Percentiles rank a stretch among this genome's conserved stretches.
Conservation (phyloP, 2,888 invertebrate species). For the Lepas anatifera region DNA sequence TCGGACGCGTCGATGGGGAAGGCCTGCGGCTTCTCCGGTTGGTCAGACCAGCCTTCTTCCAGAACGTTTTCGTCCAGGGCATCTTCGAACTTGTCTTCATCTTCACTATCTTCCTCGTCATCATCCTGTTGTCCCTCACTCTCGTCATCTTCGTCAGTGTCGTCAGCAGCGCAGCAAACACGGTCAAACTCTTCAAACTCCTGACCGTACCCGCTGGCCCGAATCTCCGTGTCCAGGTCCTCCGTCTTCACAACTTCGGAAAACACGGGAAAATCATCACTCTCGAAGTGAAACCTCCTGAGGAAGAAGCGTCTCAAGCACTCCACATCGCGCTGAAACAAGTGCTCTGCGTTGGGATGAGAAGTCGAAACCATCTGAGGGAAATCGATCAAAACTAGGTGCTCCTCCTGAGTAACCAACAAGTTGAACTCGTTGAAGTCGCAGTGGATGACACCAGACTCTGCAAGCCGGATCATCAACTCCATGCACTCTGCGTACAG, state of each 20-base stretch:
- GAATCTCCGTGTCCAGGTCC: conserved; percentile 73
- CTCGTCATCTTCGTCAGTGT: conserved; percentile 43
- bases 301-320: conserved; percentile 86
- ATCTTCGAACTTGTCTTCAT: neutral
- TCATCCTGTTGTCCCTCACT: conserved; percentile 32
- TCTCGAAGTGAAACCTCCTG: conserved; percentile 77
- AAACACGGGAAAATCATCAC: conserved; percentile 64
- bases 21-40: neutral
- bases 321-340: conserved; percentile 88
- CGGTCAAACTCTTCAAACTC: conserved; percentile 58
- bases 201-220: conserved; percentile 78
- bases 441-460: conserved; percentile 93
- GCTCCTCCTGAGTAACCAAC: conserved; percentile 62
- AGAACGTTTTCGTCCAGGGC: neutral
- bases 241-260: conserved; percentile 40
- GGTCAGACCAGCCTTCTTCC: neutral
- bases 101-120: conserved; percentile 24
- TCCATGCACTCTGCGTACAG: conserved; percentile 92
- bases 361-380: conserved; percentile 97
- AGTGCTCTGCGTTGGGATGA: conserved; percentile 76
- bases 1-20: neutral
- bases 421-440: conserved; percentile 99
- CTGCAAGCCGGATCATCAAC: conserved; percentile 75
- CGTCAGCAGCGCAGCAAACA: conserved; percentile 26
- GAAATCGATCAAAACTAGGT: conserved; percentile 87